Evolutionary conservation across 2,797 vertebrate species (phyloP), one percentile per base, ranked within the genome.

Genomic region (Microctenopoma lineatum): DNA sequence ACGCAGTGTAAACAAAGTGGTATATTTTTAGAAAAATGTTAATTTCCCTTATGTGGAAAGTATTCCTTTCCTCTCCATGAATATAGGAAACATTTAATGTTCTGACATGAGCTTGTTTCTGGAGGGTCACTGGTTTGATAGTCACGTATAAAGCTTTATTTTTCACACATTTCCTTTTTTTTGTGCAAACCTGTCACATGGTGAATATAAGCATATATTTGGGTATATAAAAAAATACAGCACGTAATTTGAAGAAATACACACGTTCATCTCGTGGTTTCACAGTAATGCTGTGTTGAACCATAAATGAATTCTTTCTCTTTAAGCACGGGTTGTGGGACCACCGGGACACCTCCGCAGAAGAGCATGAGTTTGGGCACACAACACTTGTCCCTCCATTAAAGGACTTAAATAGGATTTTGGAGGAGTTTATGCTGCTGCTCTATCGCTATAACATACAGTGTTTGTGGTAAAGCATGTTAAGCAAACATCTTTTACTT

Each of bases 141-240:
- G 32, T 10, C 27, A 41, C 13, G 13, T 45, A 25, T 16, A 3
- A 26, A 34, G 3, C 14, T 54, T 14, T 5, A 7, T 34, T 42
- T 34, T 42, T 38, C 42, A 21, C 21, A 21, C 44, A 62, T 71
- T 58, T 59, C 58, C 72, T 72, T 71, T 44, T 29, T 8, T 2
- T 32, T 6, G 50, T 15, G 50, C 15, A 63, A 59, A 66, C 63
- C 25, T 38, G 56, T 79, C 62, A 46, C 62, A 46, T 0, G 18
- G 32, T 3, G 27, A 46, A 61, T 66, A 61, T 45, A 67, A 77
- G 73, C 41, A 34, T 1, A 72, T 84, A 70, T 66, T 59, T 56
- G 34, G 71, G 13, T 54, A 29, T 45, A 36, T 57, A 63, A 75
- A 55, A 61, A n/a, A 59, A 72, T 47, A 36, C 36, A 13, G 12